Conservation (phyloP, 2,888 invertebrate species). For the Ochropleura plecta region DNA sequence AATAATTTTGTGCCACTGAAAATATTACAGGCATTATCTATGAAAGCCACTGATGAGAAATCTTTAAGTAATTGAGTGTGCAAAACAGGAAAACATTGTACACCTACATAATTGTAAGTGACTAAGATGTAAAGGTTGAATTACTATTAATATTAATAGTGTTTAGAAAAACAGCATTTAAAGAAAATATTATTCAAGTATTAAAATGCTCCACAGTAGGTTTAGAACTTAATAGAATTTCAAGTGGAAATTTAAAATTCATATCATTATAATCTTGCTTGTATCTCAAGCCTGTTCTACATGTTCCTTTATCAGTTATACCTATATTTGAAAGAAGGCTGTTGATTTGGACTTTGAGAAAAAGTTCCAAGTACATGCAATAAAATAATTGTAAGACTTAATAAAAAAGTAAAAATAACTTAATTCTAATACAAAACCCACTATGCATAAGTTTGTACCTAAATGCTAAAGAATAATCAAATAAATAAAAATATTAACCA, state of each 20-base stretch:
- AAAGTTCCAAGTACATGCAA: background rate
- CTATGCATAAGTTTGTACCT: background rate
- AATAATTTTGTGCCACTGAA: background rate
- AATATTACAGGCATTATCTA: background rate
- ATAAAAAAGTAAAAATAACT: background rate
- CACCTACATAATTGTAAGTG: background rate
- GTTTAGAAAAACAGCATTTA: background rate
- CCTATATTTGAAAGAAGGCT: background rate
- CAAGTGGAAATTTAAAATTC: constrained; percentile 35
- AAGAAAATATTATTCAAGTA: constrained; percentile 18
- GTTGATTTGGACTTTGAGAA: too few species aligned
- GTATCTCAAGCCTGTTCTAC: constrained; percentile 11
- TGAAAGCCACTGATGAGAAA: background rate
- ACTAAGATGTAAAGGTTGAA: background rate
- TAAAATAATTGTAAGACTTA: background rate
- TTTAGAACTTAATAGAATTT: constrained; percentile 29
- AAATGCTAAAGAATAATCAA: constrained; percentile 13
- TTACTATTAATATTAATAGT: background rate
- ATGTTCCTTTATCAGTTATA: constrained; percentile 6
- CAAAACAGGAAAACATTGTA: constrained; percentile 50
- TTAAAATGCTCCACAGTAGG: constrained; percentile 16
- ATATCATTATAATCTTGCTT: constrained; percentile 28
- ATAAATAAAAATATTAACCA: constrained; percentile 90
- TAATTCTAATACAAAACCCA: constrained; percentile 16
- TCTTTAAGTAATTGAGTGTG: background rate